phyloP scores from a whole-genome alignment of 1,140 invertebrate genomes.

The Danaus melanippus region DNA sequence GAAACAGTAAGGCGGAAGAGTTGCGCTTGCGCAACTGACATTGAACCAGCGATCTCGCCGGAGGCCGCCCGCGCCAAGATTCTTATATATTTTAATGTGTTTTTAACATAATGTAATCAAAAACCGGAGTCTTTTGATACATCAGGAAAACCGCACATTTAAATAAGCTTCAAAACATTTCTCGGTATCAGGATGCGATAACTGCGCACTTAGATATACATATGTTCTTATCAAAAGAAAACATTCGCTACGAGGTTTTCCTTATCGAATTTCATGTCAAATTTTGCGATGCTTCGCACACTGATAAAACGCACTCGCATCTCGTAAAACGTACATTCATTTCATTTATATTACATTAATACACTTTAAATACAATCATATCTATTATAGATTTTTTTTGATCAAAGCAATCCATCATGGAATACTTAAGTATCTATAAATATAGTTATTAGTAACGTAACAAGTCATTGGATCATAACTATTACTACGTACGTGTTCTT shows the following conservation, averaged over 20 bases:
- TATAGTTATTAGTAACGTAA: too few relatives aligned
- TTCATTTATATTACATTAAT: too few relatives aligned
- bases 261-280: conserved; percentile 7
- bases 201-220: conserved; percentile 18
- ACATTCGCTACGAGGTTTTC: conserved; percentile 12
- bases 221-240: conserved; percentile 13
- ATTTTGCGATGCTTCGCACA: too few relatives aligned
- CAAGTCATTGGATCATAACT: too few relatives aligned
- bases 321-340: too few relatives aligned
- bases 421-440: too few relatives aligned
- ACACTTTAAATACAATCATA: too few relatives aligned
- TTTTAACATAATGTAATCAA: conserved; percentile 19
- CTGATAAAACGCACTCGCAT: too few relatives aligned
- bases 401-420: too few relatives aligned
- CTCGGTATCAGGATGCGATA: conserved; percentile 31
- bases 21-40: conserved; percentile 67
- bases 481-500: too few relatives aligned
- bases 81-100: conserved; percentile 33
- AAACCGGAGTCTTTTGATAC: conserved; percentile 8
- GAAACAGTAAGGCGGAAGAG: conserved; percentile 58
- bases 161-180: conserved; percentile 12
- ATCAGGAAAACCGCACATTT: conserved; percentile 13
- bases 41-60: conserved; percentile 54
- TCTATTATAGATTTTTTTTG: too few relatives aligned
- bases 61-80: conserved; percentile 51